These are phyloP conservation scores for Lordiphosa mommai DNA, from an alignment of 1,140 invertebrate species.

Conservation along the genomic window DNA sequence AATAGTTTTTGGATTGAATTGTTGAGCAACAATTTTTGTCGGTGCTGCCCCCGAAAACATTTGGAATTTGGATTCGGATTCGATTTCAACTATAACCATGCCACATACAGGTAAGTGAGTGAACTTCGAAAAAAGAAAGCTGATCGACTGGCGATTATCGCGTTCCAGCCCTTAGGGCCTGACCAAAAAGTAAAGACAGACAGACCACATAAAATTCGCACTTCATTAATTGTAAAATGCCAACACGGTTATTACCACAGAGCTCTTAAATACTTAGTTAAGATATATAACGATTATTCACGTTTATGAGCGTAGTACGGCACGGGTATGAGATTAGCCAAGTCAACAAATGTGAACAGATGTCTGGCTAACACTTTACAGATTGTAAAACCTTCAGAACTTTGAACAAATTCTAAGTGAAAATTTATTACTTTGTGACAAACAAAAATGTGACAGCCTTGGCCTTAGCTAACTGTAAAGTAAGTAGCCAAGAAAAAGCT, in stretches of 20 bases:
- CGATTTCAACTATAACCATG: constrained; percentile 39
- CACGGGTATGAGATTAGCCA: constrained; percentile 13
- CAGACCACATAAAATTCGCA: constrained; percentile 34
- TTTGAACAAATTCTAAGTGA: too few species aligned
- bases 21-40: constrained; percentile 33
- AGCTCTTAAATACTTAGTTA: constrained; percentile 16
- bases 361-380: background rate
- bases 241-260: constrained; percentile 27
- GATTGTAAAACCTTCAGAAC: constrained; percentile 26
- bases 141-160: background rate
- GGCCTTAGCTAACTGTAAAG: too few species aligned
- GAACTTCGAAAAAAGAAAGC: constrained; percentile 36
- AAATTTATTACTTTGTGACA: too few species aligned
- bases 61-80: background rate
- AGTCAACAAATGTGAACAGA: constrained; percentile 16
- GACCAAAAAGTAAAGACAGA: constrained; percentile 6
- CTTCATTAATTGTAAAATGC: constrained; percentile 23
- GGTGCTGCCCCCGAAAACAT: background rate
- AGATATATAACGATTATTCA: background rate
- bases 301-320: constrained; percentile 20
- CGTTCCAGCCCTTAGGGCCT: constrained; percentile 1
- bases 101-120: constrained; percentile 69
- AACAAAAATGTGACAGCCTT: too few species aligned
- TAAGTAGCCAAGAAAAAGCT: too few species aligned
- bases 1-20: constrained; percentile 49